Evolutionary conservation across 1,140 invertebrate species (phyloP), one percentile per base, ranked within the genome.

Genomic region (Panagrolaimus sp.): DNA sequence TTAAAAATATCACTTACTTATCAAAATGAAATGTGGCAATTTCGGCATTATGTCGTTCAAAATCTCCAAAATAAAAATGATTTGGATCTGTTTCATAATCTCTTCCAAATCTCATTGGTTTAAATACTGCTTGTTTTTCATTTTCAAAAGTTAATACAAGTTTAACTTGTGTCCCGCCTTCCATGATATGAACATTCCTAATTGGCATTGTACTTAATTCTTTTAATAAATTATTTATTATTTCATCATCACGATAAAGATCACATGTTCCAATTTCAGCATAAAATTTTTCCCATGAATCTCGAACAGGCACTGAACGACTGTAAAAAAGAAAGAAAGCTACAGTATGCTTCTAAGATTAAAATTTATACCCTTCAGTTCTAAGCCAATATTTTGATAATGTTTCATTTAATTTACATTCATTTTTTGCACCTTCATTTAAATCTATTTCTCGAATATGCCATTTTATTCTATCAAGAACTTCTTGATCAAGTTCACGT

Each of bases 51-150:
- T 98, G 95, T 68, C 95, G 86, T 84, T 99, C 96, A 85, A 91
- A 98, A 85, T 99, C 96, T 64, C 92, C 93, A 86, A 99, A 98
- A 86, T 98, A 98, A 86, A 98, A 99, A 85, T 98, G 96, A 87
- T 99, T 95, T 44, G 93, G 92, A 75, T 96, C 87, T 23, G 96
- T 98, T 85, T 98, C 92, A 81, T 92, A 91, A 73, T 97, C 91
- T 73, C 95, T 85, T 0, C 91, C 88, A 87, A 96, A 96, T 85
- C 94, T 90, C 93, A 97, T 97, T n/a, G 96, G 96, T 85, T 98
- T 98, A 85, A 98, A 95, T 63, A 98, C 88, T 0, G 94, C 93
- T 85, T 94, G 90, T 45, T 92, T 88, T 53, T 90, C 89, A 83
- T 94, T 90, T 4, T 89, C 88, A 81, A 93, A 96, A 72, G 94